These are phyloP conservation scores for Nezara viridula DNA, from an alignment of 2,888 invertebrate species.

Conservation along the genomic window DNA sequence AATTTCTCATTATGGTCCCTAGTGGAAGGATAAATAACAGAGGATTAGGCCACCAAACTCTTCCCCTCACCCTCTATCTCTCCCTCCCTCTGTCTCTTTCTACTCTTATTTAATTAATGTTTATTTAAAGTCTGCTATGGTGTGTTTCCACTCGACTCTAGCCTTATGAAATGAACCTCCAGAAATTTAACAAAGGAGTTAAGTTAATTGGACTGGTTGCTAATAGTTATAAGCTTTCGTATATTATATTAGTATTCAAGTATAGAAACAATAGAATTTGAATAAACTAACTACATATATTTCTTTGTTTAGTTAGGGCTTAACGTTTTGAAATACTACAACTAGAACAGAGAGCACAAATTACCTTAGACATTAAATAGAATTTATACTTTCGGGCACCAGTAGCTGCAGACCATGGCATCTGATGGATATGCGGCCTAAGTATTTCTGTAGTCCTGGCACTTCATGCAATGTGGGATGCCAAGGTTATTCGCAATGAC, in stretches of 20 bases:
- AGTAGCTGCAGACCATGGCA: no score
- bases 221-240: background rate
- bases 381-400: no score
- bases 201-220: background rate
- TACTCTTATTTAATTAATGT: constrained; percentile 24
- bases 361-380: no score
- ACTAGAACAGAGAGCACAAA: no score
- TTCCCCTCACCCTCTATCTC: no score
- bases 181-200: background rate
- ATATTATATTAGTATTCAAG: background rate
- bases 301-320: no score
- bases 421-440: no score
- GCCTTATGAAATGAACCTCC: background rate
- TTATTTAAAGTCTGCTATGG: background rate
- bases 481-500: no score
- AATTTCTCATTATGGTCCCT: constrained; percentile 26
- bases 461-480: no score
- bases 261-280: background rate
- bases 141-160: background rate
- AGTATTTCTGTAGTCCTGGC: no score
- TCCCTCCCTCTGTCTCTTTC: background rate
- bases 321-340: no score
- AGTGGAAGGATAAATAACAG: background rate
- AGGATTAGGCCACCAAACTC: background rate
- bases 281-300: background rate